A percentile compares a stretch with the other conserved stretches of the same genome.
phyloP scores from a whole-genome alignment of 2,797 vertebrate species.

The Hybognathus amarus region DNA sequence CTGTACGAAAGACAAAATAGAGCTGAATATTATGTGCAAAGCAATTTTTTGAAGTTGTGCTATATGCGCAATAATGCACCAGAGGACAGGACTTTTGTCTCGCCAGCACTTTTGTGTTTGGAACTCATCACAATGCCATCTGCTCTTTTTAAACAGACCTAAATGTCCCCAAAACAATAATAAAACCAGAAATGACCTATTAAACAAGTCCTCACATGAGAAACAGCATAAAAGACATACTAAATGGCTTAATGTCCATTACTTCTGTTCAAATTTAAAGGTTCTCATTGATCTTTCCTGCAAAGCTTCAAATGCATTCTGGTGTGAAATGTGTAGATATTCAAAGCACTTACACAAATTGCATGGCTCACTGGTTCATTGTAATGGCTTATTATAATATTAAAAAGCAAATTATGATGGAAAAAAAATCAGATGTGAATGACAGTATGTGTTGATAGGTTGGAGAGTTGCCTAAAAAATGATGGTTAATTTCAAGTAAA shows the following conservation, averaged over 20 bases:
- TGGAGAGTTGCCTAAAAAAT: constrained; percentile 22
- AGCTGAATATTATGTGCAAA: constrained; percentile 54
- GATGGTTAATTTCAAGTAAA: constrained; percentile 38
- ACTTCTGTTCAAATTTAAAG: not conserved
- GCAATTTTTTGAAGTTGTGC: constrained; percentile 61
- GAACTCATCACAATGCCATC: constrained; percentile 43
- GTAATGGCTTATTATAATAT: constrained; percentile 26
- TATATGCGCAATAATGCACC: constrained; percentile 56
- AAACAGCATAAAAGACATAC: not conserved
- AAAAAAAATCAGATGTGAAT: not conserved
- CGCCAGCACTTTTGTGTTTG: constrained; percentile 19
- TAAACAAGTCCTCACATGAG: not conserved
- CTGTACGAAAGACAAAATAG: constrained; percentile 45
- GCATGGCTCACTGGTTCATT: constrained; percentile 27
- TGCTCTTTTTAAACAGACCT: not conserved
- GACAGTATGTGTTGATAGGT: constrained; percentile 21
- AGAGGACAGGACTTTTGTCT: constrained; percentile 54
- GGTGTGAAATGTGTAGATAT: constrained; percentile 1
- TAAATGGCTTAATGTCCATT: not conserved
- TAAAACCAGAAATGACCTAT: not conserved
- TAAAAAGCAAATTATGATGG: constrained; percentile 35
- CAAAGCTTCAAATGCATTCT: not conserved
- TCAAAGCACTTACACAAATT: not conserved
- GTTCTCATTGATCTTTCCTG: not conserved
- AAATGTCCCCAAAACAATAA: not conserved